These are phyloP conservation scores for Melanostoma mellinum DNA, from an alignment of 2,888 invertebrate species.

Conservation along the genomic window DNA sequence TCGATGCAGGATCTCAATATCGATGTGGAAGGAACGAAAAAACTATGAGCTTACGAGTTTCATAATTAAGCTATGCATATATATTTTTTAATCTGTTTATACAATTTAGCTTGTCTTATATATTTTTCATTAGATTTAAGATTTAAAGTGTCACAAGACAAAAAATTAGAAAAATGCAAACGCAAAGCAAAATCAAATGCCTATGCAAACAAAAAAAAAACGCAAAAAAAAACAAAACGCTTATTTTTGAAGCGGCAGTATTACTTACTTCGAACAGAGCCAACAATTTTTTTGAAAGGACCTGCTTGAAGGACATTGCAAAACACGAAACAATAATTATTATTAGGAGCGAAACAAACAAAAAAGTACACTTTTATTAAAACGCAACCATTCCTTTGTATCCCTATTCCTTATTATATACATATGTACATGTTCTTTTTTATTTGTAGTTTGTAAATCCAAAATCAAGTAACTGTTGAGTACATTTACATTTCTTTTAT, in stretches of 20 bases:
- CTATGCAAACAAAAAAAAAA: conserved; percentile 26
- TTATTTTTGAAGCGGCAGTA: conserved; percentile 71
- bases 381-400: conserved; percentile 66
- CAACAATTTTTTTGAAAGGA: conserved; percentile 34
- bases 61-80: conserved; percentile 27
- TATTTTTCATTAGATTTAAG: conserved; percentile 38
- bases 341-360: conserved; percentile 16
- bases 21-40: conserved; percentile 80
- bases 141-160: conserved; percentile 52
- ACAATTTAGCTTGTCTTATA: conserved; percentile 12
- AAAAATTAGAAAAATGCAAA: conserved; percentile 10
- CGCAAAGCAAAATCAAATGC: conserved; percentile 21
- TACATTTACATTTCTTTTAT: conserved; percentile 48
- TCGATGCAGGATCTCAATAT: conserved; percentile 80
- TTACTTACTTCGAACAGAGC: conserved; percentile 58
- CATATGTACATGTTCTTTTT: not conserved
- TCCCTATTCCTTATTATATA: conserved; percentile 52
- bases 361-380: conserved; percentile 46
- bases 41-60: conserved; percentile 74
- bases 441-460: conserved; percentile 46
- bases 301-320: conserved; percentile 35
- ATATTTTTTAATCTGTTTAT: conserved; percentile 23
- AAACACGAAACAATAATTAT: conserved; percentile 43
- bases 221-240: conserved; percentile 41
- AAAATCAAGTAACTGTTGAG: conserved; percentile 49